Evolutionary conservation across 1,140 invertebrate species (phyloP).

Genomic region (Drosophila asahinai): DNA sequence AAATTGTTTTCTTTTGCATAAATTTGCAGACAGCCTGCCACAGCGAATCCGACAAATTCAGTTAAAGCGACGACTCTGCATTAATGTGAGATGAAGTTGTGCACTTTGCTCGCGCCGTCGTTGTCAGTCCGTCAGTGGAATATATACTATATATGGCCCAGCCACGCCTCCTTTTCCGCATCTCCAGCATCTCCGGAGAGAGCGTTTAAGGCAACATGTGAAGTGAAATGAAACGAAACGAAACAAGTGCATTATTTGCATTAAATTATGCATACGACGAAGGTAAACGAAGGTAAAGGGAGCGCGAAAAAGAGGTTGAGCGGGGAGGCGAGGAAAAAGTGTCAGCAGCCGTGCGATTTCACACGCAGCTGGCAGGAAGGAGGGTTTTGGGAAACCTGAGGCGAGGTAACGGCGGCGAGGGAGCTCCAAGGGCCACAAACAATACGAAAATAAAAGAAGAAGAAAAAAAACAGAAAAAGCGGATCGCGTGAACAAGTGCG

Average conservation of each 20-base stretch:
- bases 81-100: slow-evolving; percentile 78
- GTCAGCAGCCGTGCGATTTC: slow-evolving; percentile 75
- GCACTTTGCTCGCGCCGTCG: slow-evolving; percentile 47
- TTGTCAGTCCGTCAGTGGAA: slow-evolving; percentile 13
- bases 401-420: neutral
- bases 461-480: slow-evolving; percentile 14
- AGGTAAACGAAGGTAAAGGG: slow-evolving; percentile 17
- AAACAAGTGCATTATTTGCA: slow-evolving; percentile 84
- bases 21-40: slow-evolving; percentile 20
- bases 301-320: neutral
- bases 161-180: neutral
- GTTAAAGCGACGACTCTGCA: slow-evolving; percentile 48
- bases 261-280: slow-evolving; percentile 79
- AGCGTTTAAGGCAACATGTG: slow-evolving; percentile 71
- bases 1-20: slow-evolving; percentile 35
- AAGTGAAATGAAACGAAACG: slow-evolving; percentile 81
- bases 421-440: slow-evolving; percentile 52
- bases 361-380: slow-evolving; percentile 51
- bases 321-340: slow-evolving; percentile 42
- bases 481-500: slow-evolving; percentile 73
- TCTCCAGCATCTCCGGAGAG: slow-evolving; percentile 22
- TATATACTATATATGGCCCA: neutral
- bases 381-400: neutral
- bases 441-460: slow-evolving; percentile 63
- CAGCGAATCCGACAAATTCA: slow-evolving; percentile 24